Evolutionary conservation across 2,888 invertebrate genomes (phyloP).

Genomic region (Hemaris fuciformis): DNA sequence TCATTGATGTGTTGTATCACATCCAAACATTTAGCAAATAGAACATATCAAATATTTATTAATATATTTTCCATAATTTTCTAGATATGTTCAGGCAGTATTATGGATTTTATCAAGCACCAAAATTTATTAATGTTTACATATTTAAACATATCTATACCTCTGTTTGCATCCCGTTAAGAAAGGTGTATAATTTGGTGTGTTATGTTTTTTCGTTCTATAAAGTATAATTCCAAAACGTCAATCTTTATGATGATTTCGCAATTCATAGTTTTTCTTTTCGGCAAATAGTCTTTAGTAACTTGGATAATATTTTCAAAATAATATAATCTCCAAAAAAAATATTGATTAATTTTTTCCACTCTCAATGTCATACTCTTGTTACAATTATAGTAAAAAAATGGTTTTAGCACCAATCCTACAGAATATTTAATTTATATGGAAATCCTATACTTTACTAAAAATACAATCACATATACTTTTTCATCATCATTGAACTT

Average conservation of each 20-base stretch:
- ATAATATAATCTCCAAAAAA: background rate
- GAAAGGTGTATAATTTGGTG: too few relatives aligned
- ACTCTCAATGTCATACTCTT: background rate
- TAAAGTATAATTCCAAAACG: too few relatives aligned
- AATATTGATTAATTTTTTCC: background rate
- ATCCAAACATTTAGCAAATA: background rate
- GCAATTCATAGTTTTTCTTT: background rate
- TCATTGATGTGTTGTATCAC: background rate
- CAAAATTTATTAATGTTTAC: background rate
- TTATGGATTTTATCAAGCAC: background rate
- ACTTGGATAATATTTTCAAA: background rate
- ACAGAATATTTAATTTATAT: background rate
- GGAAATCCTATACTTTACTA: background rate
- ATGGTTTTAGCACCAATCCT: background rate
- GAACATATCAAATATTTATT: background rate
- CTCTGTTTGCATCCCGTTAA: background rate
- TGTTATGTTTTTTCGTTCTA: too few relatives aligned
- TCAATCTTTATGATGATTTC: background rate
- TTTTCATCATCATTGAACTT: background rate
- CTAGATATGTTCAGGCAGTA: background rate
- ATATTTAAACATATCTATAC: background rate
- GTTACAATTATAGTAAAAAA: background rate
- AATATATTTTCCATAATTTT: background rate
- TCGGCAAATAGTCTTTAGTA: background rate
- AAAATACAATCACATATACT: background rate